Base-by-base conservation (phyloP, 2,888 invertebrate species). In the Coenonympha glycerion region DNA sequence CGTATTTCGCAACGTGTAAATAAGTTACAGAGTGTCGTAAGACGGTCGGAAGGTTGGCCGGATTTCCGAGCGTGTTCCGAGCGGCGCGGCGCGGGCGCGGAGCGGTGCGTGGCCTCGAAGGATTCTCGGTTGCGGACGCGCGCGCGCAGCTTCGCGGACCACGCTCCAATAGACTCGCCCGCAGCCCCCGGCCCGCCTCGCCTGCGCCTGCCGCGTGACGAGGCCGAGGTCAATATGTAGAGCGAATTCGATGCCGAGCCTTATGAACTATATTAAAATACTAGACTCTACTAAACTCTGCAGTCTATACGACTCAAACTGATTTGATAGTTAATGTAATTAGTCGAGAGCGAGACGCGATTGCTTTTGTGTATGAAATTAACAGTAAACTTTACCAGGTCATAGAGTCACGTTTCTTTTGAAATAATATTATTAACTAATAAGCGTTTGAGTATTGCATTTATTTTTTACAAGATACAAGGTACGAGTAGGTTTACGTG, bases 31-130 rank as follows among this genome's bases (percentile, higher is more conserved):
- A 73, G 78, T 87, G 86, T 86, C 79, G 86, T 85, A 87, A 87
- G 73, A 76, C 76, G 76, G 80, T 85, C 85, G 86, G 86, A 86
- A 86, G 86, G 86, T 86, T 86, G 86, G 86, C 86, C 86, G 86
- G 86, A 87, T 87, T 87, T 87, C 86, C 86, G 86, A 83, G 82
- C 84, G 79, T 78, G 82, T 79, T 82, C 80, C 79, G 82, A 84
- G 71, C 83, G 75, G 72, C 79, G 50, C 47, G 69, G 53, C 47
- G 48, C 21, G 49, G 42, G 11, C 78, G 71, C n/a, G n/a, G n/a
- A n/a, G n/a, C n/a, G 71, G 34, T 21, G 44, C 52, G 61, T 71
- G 84, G 80, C 84, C 83, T 80, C 84, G 79, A 79, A 83, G 84
- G 84, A 84, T 83, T 83, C 82, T 81, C 80, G 71, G 70, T 76